Evolutionary conservation across 1,140 invertebrate species (phyloP).

Genomic region (Drosophila miranda): DNA sequence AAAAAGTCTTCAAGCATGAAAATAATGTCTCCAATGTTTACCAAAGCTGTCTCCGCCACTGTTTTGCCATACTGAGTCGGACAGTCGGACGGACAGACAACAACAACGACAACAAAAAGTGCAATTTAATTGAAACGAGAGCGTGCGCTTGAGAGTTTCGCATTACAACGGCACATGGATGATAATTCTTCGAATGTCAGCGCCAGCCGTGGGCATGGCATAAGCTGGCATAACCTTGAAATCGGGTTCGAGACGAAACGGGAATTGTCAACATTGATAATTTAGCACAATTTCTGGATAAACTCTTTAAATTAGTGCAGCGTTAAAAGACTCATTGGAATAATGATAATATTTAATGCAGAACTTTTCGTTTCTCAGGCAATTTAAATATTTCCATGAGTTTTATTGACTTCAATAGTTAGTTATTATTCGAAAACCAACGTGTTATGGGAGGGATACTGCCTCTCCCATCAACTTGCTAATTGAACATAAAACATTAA

Average conservation of each 20-base stretch:
- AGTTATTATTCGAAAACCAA: no score
- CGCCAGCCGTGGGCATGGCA: neutral
- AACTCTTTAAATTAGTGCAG: no score
- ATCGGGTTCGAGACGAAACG: slow-evolving; percentile 19
- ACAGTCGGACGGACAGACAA: neutral
- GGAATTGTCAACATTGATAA: slow-evolving; percentile 2
- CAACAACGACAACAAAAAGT: slow-evolving; percentile 30
- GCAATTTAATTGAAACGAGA: slow-evolving; percentile 68
- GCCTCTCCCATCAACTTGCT: no score
- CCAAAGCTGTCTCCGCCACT: slow-evolving; percentile 37
- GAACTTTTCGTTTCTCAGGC: no score
- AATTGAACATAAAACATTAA: no score
- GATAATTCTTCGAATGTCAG: no score
- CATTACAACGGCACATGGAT: slow-evolving; percentile 42
- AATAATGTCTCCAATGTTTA: slow-evolving; percentile 33
- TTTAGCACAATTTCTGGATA: no score
- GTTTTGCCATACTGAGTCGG: slow-evolving; percentile 24
- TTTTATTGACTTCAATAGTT: no score
- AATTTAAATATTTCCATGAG: no score
- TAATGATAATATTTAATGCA: no score
- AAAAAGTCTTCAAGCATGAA: slow-evolving; percentile 38
- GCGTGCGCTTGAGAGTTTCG: slow-evolving; percentile 43
- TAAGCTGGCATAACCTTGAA: slow-evolving; percentile 22
- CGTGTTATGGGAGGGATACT: no score
- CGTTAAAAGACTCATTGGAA: no score